Conservation (phyloP, 2,113 vertebrate species). For the Strix aluco region DNA sequence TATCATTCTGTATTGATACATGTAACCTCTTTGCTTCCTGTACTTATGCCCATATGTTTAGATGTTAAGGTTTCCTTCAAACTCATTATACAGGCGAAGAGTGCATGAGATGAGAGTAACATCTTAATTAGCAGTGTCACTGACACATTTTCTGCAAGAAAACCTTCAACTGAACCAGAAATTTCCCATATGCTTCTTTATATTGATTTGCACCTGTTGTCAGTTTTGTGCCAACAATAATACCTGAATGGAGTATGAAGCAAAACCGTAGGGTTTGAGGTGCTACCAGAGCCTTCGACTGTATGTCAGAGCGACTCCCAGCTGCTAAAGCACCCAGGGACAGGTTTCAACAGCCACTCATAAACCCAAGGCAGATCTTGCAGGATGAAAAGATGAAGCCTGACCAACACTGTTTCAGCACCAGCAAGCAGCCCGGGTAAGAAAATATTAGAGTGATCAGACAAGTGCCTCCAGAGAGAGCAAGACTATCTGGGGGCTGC, state of each 20-base stretch:
- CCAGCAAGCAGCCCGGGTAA: neutral
- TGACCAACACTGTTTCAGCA: neutral
- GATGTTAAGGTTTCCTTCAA: neutral
- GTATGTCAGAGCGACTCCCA: neutral
- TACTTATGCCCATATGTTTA: neutral
- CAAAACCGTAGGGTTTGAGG: neutral
- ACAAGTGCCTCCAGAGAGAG: neutral
- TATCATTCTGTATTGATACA: neutral
- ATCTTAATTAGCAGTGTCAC: constrained; percentile 39
- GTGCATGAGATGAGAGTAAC: neutral
- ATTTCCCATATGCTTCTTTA: constrained; percentile 42
- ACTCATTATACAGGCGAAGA: neutral
- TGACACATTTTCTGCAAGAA: constrained; percentile 24
- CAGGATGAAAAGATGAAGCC: neutral
- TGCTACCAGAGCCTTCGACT: neutral
- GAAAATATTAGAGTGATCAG: neutral
- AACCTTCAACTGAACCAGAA: constrained; percentile 12
- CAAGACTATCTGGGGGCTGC: neutral
- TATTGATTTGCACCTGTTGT: constrained; percentile 48
- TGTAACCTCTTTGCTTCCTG: neutral
- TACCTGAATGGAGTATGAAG: neutral
- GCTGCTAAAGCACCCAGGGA: neutral
- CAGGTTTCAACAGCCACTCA: neutral
- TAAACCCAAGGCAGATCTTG: neutral
- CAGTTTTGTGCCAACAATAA: constrained; percentile 34